Percentiles rank a stretch among this genome's conserved stretches.
Conservation (phyloP, 2,797 vertebrate species). For the Micrastur ruficollis region DNA sequence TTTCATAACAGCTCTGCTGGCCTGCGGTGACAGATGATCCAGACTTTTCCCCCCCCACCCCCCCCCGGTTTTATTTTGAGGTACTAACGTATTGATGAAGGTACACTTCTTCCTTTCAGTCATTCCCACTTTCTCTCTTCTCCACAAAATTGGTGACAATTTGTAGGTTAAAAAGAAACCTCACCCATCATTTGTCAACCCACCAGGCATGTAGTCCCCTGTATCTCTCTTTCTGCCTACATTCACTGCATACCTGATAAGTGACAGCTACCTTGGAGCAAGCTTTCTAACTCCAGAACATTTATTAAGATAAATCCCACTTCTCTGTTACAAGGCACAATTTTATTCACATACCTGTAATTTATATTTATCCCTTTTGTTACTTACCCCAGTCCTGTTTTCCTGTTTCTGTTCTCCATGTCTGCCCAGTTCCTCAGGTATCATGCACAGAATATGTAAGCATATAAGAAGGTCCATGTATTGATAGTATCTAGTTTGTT, state of each 20-base stretch:
- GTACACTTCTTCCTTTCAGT: not conserved
- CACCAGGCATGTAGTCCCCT: not conserved
- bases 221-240: not conserved
- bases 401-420: not conserved
- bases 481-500: not conserved
- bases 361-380: not conserved
- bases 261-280: not conserved
- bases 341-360: not conserved
- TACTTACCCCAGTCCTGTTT: not conserved
- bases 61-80: not conserved
- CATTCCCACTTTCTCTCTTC: not conserved
- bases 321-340: not conserved
- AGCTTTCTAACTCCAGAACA: not conserved
- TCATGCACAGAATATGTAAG: not conserved
- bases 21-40: not conserved
- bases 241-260: not conserved
- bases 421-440: not conserved
- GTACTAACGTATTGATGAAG: not conserved
- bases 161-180: not conserved
- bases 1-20: not conserved
- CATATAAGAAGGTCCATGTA: not conserved
- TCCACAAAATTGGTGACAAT: not conserved
- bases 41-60: too few relatives aligned
- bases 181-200: not conserved
- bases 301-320: not conserved